phyloP scores from a whole-genome alignment of 2,113 vertebrate genomes.

The Prinia subflava region DNA sequence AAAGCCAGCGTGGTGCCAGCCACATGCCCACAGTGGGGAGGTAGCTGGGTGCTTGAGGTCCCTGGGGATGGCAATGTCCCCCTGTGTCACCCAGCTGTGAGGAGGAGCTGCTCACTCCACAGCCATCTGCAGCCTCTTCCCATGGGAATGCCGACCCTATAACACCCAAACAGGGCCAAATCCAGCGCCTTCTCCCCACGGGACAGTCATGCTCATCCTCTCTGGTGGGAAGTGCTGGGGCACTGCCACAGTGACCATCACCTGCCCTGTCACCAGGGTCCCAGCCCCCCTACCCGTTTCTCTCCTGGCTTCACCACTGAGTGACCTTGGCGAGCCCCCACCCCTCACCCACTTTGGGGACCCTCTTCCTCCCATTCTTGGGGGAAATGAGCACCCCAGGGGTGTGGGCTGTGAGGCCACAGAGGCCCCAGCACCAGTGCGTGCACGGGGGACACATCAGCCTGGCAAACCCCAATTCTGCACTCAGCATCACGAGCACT shows the following conservation, averaged over 20 bases:
- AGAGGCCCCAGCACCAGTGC: fast-evolving
- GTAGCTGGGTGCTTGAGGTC: not conserved
- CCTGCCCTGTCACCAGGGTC: not conserved
- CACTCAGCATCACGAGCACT: not conserved
- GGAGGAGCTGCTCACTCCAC: not conserved
- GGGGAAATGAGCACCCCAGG: not conserved
- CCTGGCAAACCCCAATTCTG: not conserved
- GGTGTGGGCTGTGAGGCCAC: not conserved
- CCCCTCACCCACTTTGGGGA: fast-evolving
- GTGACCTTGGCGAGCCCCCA: not conserved
- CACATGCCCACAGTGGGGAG: fast-evolving
- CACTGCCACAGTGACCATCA: not conserved
- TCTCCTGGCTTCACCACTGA: not conserved
- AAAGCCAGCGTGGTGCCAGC: not conserved
- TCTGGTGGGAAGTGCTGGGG: not conserved
- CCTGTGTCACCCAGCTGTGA: not conserved
- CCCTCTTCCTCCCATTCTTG: not conserved
- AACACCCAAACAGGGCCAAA: not conserved
- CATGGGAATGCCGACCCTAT: not conserved
- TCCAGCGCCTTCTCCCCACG: fast-evolving
- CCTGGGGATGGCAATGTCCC: not conserved
- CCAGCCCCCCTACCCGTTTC: not conserved
- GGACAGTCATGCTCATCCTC: fast-evolving
- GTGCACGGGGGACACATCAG: fast-evolving
- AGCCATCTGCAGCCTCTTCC: not conserved